Evolutionary conservation across 2,113 vertebrate species (phyloP).

Genomic region (Austrofundulus limnaeus): DNA sequence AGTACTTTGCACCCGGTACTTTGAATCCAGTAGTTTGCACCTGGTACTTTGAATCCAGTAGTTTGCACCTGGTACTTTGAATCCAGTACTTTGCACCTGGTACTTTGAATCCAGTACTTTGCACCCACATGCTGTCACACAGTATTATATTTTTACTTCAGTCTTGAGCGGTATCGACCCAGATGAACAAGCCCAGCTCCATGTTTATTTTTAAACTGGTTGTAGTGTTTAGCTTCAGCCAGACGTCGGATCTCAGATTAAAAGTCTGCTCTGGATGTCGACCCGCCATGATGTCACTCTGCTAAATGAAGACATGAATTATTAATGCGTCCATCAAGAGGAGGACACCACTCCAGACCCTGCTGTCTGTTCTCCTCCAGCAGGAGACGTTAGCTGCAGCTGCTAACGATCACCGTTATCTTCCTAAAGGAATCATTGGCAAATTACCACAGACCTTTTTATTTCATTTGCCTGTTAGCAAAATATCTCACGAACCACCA

Average conservation of each 20-base stretch:
- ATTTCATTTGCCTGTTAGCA: background rate
- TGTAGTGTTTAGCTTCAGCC: background rate
- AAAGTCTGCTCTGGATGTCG: conserved; percentile 6
- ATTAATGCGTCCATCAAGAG: conserved; percentile 53
- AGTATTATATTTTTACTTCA: too few species aligned
- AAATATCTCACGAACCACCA: too few species aligned
- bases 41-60: too few species aligned
- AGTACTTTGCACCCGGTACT: too few species aligned
- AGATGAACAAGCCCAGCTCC: too few species aligned
- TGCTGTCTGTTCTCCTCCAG: conserved; percentile 32
- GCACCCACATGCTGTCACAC: too few species aligned
- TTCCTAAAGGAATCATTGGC: conserved; percentile 5
- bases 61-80: too few species aligned
- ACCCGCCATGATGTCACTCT: conserved; percentile 19
- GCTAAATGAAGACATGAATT: conserved; percentile 50
- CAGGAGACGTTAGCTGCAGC: conserved; percentile 25
- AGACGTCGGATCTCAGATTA: background rate
- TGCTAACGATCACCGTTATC: conserved; percentile 15
- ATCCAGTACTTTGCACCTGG: too few species aligned
- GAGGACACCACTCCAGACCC: conserved; percentile 20
- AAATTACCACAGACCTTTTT: conserved; percentile 35
- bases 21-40: too few species aligned
- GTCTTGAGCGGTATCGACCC: too few species aligned
- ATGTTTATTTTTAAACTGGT: background rate
- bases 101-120: too few species aligned